Base-by-base conservation (phyloP, 2,888 invertebrate species). In the Hydroisotoma schaefferi region DNA sequence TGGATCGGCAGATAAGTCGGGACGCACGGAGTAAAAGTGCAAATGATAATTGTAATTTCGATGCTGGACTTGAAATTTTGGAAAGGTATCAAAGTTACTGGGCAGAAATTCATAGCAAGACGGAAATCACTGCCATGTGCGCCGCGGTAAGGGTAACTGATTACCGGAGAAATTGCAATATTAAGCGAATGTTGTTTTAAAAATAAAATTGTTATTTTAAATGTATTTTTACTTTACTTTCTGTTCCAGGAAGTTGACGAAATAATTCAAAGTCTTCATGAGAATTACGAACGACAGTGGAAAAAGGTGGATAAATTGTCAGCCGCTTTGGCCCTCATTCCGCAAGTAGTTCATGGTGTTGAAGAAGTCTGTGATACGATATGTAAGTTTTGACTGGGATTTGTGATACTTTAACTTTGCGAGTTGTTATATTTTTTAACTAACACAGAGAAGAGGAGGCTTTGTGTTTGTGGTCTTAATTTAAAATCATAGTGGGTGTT, bases 51-150 rank as follows among this genome's bases (percentile, higher is more conserved):
- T 73, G 81, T 25, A 81, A 83, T 75, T 78, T 79, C 53, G 82
- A 84, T 73, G 86, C 86, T 69, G 88, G 88, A 4, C 84, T 84
- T 29, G 84, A 83, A 65, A 77, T 88, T 63, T 76, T 88, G 49
- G 82, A 83, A 65, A 84, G 85, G 76, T 88, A 85, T 76, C 87
- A 88, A 75, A 78, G 83, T 48, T 80, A 85, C 64, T 89, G 88
- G 88, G 83, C 81, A 20, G 83, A 84, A 70, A 75, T 88, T 47
- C 88, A 88, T 69, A 80, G 81, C 65, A 80, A 83, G 60, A 84
- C 86, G 1, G 87, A 87, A 71, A 80, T 79, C 53, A 88, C 87
- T 74, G 79, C 81, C 0, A 74, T 74, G 27, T 79, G 79, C 71
- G 86, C 87, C 8, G 82, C 75, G 65, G 76, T 76, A 70, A 68